Conservation (phyloP, 2,797 vertebrate genomes). For the Tamandua tetradactyla region DNA sequence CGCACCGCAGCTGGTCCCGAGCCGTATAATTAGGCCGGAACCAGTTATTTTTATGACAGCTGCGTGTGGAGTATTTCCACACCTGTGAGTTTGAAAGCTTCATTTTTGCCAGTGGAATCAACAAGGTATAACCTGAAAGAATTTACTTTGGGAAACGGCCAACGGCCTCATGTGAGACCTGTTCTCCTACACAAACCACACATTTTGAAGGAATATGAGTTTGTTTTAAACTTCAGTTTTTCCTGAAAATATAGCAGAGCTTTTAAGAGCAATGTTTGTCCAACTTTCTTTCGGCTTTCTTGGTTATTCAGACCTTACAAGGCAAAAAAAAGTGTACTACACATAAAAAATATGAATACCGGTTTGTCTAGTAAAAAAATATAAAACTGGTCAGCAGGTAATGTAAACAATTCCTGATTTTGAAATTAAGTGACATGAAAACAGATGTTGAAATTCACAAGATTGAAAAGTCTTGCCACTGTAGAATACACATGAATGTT, state of each 20-base stretch:
- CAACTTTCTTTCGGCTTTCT: conserved; percentile 25
- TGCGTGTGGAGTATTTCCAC: conserved; percentile 36
- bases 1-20: not conserved
- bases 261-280: conserved; percentile 63
- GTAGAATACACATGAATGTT: not conserved
- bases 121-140: conserved; percentile 48
- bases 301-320: not conserved
- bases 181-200: conserved; percentile 31
- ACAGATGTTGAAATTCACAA: not conserved
- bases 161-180: not conserved
- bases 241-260: conserved; percentile 42
- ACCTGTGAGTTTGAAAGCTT: conserved; percentile 68
- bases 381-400: conserved; percentile 23
- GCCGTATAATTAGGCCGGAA: conserved; percentile 8
- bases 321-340: not conserved
- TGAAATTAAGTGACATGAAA: not conserved
- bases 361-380: conserved; percentile 37
- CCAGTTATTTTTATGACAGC: conserved; percentile 44
- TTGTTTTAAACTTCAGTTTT: conserved; percentile 17
- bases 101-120: conserved; percentile 29
- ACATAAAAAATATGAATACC: not conserved
- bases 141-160: conserved; percentile 65
- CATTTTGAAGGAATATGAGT: conserved; percentile 66
- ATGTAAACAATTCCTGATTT: not conserved
- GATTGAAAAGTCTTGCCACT: not conserved